Evolutionary conservation across 2,888 invertebrate species (phyloP), one percentile per base, ranked within the genome.

Genomic region (Hermaeophaga mercurialis): DNA sequence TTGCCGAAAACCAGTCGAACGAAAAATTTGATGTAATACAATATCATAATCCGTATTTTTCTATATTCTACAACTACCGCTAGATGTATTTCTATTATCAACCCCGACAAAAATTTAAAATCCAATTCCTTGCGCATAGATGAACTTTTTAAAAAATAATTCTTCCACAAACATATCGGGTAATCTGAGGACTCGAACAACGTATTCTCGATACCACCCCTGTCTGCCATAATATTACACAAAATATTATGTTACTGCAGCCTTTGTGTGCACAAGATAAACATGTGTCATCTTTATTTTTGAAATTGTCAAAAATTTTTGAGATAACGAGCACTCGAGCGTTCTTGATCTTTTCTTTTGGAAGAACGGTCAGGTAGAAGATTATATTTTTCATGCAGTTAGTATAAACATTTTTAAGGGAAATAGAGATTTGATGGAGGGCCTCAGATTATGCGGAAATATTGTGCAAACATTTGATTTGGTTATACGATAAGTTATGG

Each of bases 221-320:
- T 58, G 57, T 59, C 59, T 59, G 60, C 61, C 63, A 58, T 60
- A 68, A 71, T 72, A 70, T 72, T 71, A 67, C 70, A 65, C 65
- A 70, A 72, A 72, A 72, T 72, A 72, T 72, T 72, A 68, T 69
- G 70, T 72, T 72, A 70, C 72, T 63, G 59, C 61, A 59, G 54
- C 60, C 64, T 67, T 67, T 66, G 65, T 67, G 46, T 53, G 56
- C 56, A 58, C 58, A 63, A 70, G 69, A 70, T 70, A 70, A 70
- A 70, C 72, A 71, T 69, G 68, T 70, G 70, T 69, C 70, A 66
- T 69, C 66, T 68, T 64, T 65, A 66, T 64, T 63, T 63, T 61
- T 59, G 54, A 52, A 56, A 64, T 66, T 68, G 68, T 69, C 70
- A 69, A 66, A 67, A 67, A 64, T 56, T 59, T 60, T 64, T 52